phyloP scores from a whole-genome alignment of 2,888 invertebrate genomes.

The Drosophila borborema region DNA sequence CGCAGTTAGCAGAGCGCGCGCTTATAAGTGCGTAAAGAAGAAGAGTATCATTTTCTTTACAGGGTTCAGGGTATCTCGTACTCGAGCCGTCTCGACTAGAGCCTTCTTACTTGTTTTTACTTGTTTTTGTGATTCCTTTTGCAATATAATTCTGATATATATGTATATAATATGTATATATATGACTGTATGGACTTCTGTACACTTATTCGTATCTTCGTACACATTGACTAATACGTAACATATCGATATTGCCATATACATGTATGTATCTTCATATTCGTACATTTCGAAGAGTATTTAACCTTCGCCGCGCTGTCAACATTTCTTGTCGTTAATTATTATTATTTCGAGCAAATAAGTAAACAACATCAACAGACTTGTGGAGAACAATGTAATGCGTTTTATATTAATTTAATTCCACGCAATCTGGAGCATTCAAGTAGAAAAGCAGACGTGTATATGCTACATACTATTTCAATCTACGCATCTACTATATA shows the following conservation, averaged over 20 bases:
- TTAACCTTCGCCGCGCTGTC: not conserved
- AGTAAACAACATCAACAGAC: not conserved
- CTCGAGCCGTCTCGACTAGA: too few relatives aligned
- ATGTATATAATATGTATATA: too few relatives aligned
- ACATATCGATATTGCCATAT: not conserved
- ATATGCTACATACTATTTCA: not conserved
- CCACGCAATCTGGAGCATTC: not conserved
- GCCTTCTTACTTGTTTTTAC: too few relatives aligned
- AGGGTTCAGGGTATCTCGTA: too few relatives aligned
- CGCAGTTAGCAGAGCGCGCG: too few relatives aligned
- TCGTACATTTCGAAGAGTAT: not conserved
- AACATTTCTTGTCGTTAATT: not conserved
- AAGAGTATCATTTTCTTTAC: too few relatives aligned
- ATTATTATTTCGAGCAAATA: constrained; percentile 1
- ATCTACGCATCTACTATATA: not conserved
- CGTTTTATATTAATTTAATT: not conserved
- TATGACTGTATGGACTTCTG: not conserved
- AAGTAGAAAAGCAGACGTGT: not conserved
- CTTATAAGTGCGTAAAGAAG: too few relatives aligned
- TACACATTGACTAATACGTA: not conserved
- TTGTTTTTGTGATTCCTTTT: too few relatives aligned
- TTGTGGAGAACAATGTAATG: not conserved
- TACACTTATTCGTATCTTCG: not conserved
- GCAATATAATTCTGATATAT: not conserved
- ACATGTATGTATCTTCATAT: not conserved